Evolutionary conservation across 2,797 vertebrate genomes (phyloP), one percentile per base, ranked within the genome.

Genomic region (Orientallactaga sibirica): DNA sequence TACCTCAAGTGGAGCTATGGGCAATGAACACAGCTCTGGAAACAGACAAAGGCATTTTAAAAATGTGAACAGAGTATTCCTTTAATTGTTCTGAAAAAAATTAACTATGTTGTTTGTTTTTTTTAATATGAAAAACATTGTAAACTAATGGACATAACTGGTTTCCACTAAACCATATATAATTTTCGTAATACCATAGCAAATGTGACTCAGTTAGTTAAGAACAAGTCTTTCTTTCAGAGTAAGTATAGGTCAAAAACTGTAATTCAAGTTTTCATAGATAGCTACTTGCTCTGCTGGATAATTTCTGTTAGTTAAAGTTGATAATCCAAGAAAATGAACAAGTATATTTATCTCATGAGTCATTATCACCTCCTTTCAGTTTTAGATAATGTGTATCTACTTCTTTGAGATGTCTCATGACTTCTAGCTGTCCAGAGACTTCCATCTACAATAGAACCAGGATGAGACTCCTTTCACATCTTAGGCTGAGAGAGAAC

Each of bases 301-400:
- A 74, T 94, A 92, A 92, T 95, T 64, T 2, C 92, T 90, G 95
- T 96, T 97, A 92, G 95, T 83, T 94, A 92, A 95, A 95, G 73
- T 94, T 89, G 77, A 58, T 96, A 94, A 96, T 96, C 55, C n/a
- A 78, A 95, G 93, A 94, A 95, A 97, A 85, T 62, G 61, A 82
- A 5, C 66, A 55, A 0, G 25, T 71, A 0, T 16, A 3, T 87
- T 79, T 84, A 4, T 97, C 66, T 93, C 43, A 85, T 92, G 76
- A 94, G 86, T 95, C 74, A 96, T 96, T 93, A 33, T 88, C 0
- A 14, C 24, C 33, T 94, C 64, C 67, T 91, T 61, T 86, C 80
- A 81, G 83, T 96, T 94, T 95, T 94, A 62, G 78, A 82, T 97
- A 74, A 82, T 96, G 95, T 92, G 90, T 97, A 86, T 15, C 5